Conservation (phyloP, 92 coral and sea anemone species). For the Siderastrea radians region DNA sequence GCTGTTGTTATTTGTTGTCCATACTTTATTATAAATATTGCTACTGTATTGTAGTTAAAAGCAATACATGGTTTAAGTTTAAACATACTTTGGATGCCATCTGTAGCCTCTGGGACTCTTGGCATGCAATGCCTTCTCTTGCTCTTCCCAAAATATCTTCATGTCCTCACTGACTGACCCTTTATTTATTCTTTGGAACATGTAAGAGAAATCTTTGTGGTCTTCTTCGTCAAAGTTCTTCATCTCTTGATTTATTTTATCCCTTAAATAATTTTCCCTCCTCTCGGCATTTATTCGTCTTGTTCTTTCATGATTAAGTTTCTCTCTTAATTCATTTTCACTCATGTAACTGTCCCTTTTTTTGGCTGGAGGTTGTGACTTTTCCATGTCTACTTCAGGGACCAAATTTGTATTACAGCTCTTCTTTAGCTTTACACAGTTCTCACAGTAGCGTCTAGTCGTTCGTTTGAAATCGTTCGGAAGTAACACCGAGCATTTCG, state of each 20-base stretch:
- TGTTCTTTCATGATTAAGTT: conserved; percentile 17
- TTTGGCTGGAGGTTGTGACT: not conserved
- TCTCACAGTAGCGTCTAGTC: not conserved
- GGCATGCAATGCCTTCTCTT: conserved; percentile 12
- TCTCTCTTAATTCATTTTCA: conserved; percentile 28
- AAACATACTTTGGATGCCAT: conserved; percentile 25
- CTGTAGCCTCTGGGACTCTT: conserved; percentile 27
- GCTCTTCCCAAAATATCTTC: conserved; percentile 51
- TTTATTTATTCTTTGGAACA: conserved; percentile 33
- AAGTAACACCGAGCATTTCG: not conserved
- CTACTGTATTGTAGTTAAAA: no score
- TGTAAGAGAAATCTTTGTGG: conserved; percentile 30
- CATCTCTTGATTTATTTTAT: conserved; percentile 33
- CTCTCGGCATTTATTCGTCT: conserved; percentile 17
- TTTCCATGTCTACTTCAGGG: no score
- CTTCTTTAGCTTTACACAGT: not conserved
- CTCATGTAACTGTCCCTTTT: conserved; percentile 34
- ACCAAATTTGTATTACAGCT: not conserved
- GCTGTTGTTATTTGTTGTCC: no score
- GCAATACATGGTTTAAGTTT: no score
- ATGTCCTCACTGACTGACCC: conserved; percentile 34
- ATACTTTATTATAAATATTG: no score
- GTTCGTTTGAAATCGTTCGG: not conserved
- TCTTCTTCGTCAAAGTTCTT: conserved; percentile 34
- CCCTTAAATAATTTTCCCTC: conserved; percentile 5